Evolutionary conservation across 1,140 invertebrate genomes (phyloP).

Genomic region (Steinernema khuongi): DNA sequence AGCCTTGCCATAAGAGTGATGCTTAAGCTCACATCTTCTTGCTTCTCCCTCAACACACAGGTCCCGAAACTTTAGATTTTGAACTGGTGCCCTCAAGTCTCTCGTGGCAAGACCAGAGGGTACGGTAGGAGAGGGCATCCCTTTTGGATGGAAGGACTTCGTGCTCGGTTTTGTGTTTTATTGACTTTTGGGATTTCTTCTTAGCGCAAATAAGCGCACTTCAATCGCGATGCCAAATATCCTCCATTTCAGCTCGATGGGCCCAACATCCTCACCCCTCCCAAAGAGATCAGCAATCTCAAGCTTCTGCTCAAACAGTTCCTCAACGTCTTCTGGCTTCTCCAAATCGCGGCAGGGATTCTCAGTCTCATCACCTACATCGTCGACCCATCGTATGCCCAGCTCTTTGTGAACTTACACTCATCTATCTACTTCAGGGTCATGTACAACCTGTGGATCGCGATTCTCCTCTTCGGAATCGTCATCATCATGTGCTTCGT

Average conservation of each 20-base stretch:
- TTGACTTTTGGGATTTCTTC: too few species aligned
- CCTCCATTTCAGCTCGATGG: conserved; percentile 28
- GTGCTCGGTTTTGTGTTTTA: too few species aligned
- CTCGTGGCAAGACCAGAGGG: too few species aligned
- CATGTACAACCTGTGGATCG: conserved; percentile 33
- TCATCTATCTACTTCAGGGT: conserved; percentile 22
- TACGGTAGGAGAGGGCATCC: too few species aligned
- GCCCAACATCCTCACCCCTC: conserved; percentile 29
- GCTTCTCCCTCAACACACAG: too few species aligned
- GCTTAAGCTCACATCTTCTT: too few species aligned
- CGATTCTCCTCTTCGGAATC: conserved; percentile 30
- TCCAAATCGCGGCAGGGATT: conserved; percentile 29
- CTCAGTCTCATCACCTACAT: conserved; percentile 31
- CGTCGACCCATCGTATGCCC: background rate
- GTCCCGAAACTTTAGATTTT: too few species aligned
- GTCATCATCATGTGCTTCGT: conserved; percentile 38
- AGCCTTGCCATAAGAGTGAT: too few species aligned
- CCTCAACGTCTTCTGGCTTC: conserved; percentile 33
- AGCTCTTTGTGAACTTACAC: background rate
- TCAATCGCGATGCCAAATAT: background rate
- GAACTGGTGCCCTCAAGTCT: too few species aligned
- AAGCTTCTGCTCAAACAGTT: conserved; percentile 29
- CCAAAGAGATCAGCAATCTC: conserved; percentile 33
- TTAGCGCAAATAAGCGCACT: too few species aligned
- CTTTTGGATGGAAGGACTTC: too few species aligned